phyloP scores from a whole-genome alignment of 2,113 vertebrate genomes.

The Colius striatus region DNA sequence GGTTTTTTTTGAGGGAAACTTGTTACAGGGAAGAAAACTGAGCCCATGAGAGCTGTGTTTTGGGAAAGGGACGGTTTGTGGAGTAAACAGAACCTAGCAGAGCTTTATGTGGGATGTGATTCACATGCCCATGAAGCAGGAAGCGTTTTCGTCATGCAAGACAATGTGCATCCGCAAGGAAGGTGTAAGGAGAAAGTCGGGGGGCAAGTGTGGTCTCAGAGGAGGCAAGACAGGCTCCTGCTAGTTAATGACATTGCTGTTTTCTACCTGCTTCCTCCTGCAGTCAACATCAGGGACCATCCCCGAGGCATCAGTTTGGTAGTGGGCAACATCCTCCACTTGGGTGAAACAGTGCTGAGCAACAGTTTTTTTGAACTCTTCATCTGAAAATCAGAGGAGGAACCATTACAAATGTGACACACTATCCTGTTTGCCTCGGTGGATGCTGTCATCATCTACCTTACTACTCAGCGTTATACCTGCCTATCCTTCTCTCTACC shows the following conservation, averaged over 20 bases:
- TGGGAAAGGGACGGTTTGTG: not conserved
- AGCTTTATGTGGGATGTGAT: not conserved
- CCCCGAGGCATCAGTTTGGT: not conserved
- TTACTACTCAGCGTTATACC: not conserved
- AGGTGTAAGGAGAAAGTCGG: not conserved
- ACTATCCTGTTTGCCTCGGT: not conserved
- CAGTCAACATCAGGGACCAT: not conserved
- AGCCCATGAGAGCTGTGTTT: not conserved
- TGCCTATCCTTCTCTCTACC: not conserved
- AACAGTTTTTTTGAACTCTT: not conserved
- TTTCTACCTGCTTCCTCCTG: not conserved
- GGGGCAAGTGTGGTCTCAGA: not conserved
- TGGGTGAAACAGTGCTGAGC: not conserved
- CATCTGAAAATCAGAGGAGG: not conserved
- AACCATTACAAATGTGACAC: not conserved
- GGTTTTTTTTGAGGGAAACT: accelerated
- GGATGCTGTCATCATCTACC: not conserved
- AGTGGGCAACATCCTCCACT: not conserved
- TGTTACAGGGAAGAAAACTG: not conserved
- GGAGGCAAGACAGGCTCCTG: not conserved
- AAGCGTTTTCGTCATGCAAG: not conserved
- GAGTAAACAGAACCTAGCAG: not conserved
- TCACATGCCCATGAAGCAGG: not conserved
- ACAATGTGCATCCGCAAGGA: not conserved
- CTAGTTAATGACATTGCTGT: not conserved